Percentiles rank a stretch among this genome's conserved stretches.
These are phyloP conservation scores for Xanthia togata DNA, from an alignment of 2,888 invertebrate genomes.

Conservation along the genomic window DNA sequence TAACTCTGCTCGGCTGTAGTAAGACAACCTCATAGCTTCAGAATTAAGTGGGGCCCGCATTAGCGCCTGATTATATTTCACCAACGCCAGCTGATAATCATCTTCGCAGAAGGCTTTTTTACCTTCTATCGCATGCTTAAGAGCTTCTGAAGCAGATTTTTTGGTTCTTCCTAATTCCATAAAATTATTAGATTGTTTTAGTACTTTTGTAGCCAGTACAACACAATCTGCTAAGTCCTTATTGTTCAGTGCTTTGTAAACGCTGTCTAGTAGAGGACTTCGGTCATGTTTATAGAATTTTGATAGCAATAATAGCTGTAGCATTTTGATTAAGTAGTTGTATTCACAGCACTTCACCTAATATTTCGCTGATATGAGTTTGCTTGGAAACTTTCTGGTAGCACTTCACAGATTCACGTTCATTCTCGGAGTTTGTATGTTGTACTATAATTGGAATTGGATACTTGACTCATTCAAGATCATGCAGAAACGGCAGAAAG, in stretches of 20 bases:
- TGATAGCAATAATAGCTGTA: not conserved
- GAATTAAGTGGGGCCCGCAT: conserved; percentile 30
- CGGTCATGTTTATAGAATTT: not conserved
- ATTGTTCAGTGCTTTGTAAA: conserved; percentile 29
- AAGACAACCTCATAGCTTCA: conserved; percentile 40
- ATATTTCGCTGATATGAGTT: not conserved
- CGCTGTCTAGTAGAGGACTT: conserved; percentile 4
- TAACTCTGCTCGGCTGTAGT: conserved; percentile 41
- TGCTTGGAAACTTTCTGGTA: not conserved
- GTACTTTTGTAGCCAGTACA: not conserved
- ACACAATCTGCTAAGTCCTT: conserved; percentile 39
- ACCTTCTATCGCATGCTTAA: conserved; percentile 1
- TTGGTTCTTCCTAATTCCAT: not conserved
- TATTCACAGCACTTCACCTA: not conserved
- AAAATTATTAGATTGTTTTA: not conserved
- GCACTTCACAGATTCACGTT: not conserved
- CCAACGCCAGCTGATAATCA: conserved; percentile 19
- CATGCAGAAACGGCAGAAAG: too few relatives aligned
- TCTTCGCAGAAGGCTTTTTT: conserved; percentile 18
- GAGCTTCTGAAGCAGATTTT: conserved; percentile 13
- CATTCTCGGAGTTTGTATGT: not conserved
- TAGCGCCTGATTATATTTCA: conserved; percentile 32
- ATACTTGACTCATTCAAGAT: not conserved
- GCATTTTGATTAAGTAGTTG: conserved; percentile 19
- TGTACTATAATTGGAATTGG: too few relatives aligned